phyloP scores from a whole-genome alignment of 2,888 invertebrate species.

The Panzeria rudis region DNA sequence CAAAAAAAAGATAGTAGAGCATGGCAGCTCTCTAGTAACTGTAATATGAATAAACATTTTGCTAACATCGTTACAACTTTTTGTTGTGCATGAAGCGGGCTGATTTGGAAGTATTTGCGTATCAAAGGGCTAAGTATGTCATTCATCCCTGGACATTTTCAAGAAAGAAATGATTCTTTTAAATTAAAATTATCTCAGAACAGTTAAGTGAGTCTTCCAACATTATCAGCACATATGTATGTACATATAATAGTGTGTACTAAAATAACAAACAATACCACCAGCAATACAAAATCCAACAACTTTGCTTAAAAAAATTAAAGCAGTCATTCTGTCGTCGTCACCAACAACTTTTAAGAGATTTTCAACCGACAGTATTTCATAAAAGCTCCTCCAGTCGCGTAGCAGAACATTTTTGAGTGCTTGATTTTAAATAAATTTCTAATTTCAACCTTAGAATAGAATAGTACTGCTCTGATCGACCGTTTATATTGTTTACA shows the following conservation, averaged over 20 bases:
- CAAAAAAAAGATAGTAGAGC: no score
- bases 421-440: conserved; percentile 50
- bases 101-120: no score
- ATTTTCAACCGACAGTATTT: conserved; percentile 60
- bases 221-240: conserved; percentile 47
- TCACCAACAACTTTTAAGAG: conserved; percentile 42
- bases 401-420: conserved; percentile 40
- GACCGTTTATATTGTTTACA: background rate
- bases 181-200: conserved; percentile 31
- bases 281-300: conserved; percentile 35
- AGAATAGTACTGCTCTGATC: conserved; percentile 36
- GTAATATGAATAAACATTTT: no score
- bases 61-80: no score
- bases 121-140: no score
- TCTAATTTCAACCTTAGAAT: conserved; percentile 36
- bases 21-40: no score
- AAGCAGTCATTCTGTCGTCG: conserved; percentile 46
- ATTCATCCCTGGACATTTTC: background rate
- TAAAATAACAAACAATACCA: conserved; percentile 42
- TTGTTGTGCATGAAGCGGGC: no score
- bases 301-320: conserved; percentile 13
- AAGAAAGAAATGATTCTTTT: conserved; percentile 42
- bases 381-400: conserved; percentile 42
- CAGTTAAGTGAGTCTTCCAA: conserved; percentile 6
- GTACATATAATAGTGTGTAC: conserved; percentile 36